Evolutionary conservation across 2,888 invertebrate species (phyloP).

Genomic region (Omphaloscelis lunosa): DNA sequence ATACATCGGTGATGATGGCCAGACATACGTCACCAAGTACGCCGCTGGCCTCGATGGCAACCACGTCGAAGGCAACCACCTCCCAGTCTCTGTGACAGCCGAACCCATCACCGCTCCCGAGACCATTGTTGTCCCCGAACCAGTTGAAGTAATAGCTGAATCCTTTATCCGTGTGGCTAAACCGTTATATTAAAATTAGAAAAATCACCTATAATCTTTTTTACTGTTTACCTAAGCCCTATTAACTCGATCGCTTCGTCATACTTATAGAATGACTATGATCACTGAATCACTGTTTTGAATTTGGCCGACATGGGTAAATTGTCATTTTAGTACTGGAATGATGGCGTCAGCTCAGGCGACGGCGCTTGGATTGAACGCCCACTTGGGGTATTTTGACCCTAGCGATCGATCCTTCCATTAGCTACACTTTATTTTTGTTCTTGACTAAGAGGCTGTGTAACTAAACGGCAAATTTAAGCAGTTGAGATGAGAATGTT

Average conservation of each 20-base stretch:
- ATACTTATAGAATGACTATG: not conserved
- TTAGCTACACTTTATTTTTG: no score
- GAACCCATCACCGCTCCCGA: constrained; percentile 41
- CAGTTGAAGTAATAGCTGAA: constrained; percentile 11
- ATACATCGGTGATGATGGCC: constrained; percentile 78
- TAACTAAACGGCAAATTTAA: no score
- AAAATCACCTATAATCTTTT: not conserved
- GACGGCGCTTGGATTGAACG: constrained; percentile 41
- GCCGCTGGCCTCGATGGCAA: constrained; percentile 77
- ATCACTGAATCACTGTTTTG: not conserved
- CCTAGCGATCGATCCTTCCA: no score
- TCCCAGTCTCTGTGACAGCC: constrained; percentile 70
- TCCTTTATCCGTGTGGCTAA: not conserved
- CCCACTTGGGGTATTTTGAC: constrained; percentile 40
- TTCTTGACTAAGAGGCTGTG: no score
- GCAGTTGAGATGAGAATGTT: no score
- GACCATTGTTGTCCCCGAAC: not conserved
- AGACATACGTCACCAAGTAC: constrained; percentile 78
- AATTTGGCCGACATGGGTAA: constrained; percentile 46
- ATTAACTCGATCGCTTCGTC: not conserved
- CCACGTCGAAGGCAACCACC: constrained; percentile 75
- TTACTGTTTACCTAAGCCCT: no score
- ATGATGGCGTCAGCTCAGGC: constrained; percentile 44
- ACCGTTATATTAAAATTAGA: constrained; percentile 8
- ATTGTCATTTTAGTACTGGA: constrained; percentile 56